A percentile compares a stretch with the other conserved stretches of the same genome.
These are phyloP conservation scores for Dinocampus coccinellae DNA, from an alignment of 2,888 invertebrate genomes.

Conservation along the genomic window DNA sequence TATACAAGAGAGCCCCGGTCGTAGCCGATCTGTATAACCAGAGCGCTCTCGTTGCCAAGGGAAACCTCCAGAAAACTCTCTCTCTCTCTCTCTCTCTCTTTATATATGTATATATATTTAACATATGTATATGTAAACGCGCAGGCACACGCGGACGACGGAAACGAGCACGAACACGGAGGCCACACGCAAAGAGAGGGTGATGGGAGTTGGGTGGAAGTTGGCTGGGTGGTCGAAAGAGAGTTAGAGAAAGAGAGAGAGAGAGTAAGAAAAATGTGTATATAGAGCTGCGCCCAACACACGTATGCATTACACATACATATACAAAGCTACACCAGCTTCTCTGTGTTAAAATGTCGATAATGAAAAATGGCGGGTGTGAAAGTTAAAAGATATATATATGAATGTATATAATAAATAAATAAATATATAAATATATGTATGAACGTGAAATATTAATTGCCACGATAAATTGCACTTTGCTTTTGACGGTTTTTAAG, in stretches of 20 bases:
- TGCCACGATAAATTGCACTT: slow-evolving; percentile 1
- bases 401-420: no score
- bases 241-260: slow-evolving; percentile 29
- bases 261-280: slow-evolving; percentile 41
- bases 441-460: slow-evolving; percentile 10
- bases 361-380: slow-evolving; percentile 64
- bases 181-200: slow-evolving; percentile 30
- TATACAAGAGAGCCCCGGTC: slow-evolving; percentile 41
- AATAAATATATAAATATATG: not conserved
- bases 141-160: slow-evolving; percentile 31
- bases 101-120: not conserved
- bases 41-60: slow-evolving; percentile 66
- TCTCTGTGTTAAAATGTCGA: slow-evolving; percentile 65
- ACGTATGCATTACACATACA: slow-evolving; percentile 48
- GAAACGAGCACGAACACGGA: slow-evolving; percentile 42
- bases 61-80: slow-evolving; percentile 69
- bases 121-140: slow-evolving; percentile 47
- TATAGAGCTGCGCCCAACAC: slow-evolving; percentile 43
- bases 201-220: slow-evolving; percentile 12
- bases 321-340: slow-evolving; percentile 32
- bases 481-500: not conserved
- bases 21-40: slow-evolving; percentile 35
- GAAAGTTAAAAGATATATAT: slow-evolving; percentile 10
- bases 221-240: slow-evolving; percentile 28
- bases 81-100: not conserved